phyloP scores from a whole-genome alignment of 1,140 invertebrate genomes.

The Saccostrea glomerata region DNA sequence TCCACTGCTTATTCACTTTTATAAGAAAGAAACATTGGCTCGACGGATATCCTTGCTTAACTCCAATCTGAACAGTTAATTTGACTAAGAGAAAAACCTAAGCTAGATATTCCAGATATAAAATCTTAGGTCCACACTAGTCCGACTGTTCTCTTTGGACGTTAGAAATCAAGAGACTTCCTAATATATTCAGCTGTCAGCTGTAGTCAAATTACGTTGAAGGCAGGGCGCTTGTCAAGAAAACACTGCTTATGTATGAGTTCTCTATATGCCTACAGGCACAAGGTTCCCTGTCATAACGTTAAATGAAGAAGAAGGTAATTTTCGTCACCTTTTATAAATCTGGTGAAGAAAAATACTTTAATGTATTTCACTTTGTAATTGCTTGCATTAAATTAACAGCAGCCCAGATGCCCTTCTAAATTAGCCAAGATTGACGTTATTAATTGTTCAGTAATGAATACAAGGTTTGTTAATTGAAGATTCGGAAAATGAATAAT shows the following conservation, averaged over 20 bases:
- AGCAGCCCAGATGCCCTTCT: not conserved
- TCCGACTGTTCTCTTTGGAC: conserved; percentile 10
- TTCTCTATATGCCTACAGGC: conserved; percentile 1
- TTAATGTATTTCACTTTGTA: not conserved
- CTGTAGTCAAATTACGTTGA: not conserved
- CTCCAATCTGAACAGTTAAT: not conserved
- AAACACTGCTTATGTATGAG: conserved; percentile 2
- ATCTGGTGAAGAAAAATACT: not conserved
- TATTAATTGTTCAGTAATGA: conserved; percentile 12
- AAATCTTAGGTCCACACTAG: conserved; percentile 33
- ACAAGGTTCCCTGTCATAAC: not conserved
- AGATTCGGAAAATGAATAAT: conserved; percentile 21
- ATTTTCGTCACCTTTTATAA: conserved; percentile 24
- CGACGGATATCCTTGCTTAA: not conserved
- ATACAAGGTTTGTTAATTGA: conserved; percentile 25
- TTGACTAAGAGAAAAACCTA: not conserved
- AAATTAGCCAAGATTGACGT: not conserved
- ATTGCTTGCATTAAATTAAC: not conserved
- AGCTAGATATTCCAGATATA: conserved; percentile 29
- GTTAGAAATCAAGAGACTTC: not conserved
- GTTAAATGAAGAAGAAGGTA: not conserved
- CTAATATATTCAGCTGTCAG: conserved; percentile 23
- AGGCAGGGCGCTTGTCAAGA: conserved; percentile 10
- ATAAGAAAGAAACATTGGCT: not conserved
- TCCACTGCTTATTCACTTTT: not conserved